Base-by-base conservation (phyloP, 92 coral and sea anemone genomes). In the Galaxea fascicularis region DNA sequence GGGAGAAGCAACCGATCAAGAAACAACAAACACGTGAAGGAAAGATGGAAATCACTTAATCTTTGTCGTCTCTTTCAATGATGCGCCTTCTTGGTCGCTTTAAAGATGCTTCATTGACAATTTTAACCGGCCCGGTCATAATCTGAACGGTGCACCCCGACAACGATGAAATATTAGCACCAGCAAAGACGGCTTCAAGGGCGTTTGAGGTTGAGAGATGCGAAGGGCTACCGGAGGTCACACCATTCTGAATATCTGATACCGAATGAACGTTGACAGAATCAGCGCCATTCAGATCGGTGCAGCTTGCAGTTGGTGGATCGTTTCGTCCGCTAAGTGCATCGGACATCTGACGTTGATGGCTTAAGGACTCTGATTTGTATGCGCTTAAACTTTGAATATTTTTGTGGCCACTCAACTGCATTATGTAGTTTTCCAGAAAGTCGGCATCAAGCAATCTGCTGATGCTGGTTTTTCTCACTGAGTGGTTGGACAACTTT, bases 331-430 rank as follows among this genome's bases (percentile, higher is more conserved):
- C 52, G 66, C 86, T 67, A 13, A 81, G 65, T 9, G 58, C 24
- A 52, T 31, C 71, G 11, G 88, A 83, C 74, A 74, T 83, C 27
- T 57, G 47, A 14, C 64, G 83, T 25, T 83, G 91, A 35, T 80
- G 87, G 17, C 47, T 53, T 35, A 64, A 30, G 26, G 87, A 87
- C 18, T 82, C 91, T 28, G 87, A 58, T 59, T 86, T 85, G 81
- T 76, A 85, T 24, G 74, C 51, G 16, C 72, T 39, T 30, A 85
- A 70, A 56, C 89, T 76, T 52, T 85, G 79, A 28, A 78, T 54
- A 59, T 78, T 86, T 28, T 56, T 86, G 87, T 86, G 90, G 62
- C 80, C 86, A 58, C 90, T 86, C 31, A 79, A 78, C 58, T 86
- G 80, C 76, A 81, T 74, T 20, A 69, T 80, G 46, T 49, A 86